Evolutionary conservation across 2,113 vertebrate species (phyloP), one percentile per base, ranked within the genome.

Genomic region (Alligator mississippiensis): DNA sequence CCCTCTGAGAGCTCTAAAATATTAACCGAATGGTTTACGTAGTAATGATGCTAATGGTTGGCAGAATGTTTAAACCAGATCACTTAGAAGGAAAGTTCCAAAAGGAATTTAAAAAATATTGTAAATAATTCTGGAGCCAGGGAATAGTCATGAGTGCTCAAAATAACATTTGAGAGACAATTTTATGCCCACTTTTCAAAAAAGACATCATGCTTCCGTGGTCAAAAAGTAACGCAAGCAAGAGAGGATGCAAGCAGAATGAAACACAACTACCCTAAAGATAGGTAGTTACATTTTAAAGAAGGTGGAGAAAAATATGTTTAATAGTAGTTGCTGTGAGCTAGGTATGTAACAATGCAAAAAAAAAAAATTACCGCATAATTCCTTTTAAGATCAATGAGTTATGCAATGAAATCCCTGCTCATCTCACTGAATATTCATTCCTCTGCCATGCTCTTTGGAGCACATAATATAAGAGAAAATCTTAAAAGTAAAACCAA

Each of bases 161-260:
- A 0, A 14, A 1, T 30, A 61, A 38, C 34, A 77, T 3, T 0
- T 47, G 38, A 60, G 18, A 57, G n/a, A 47, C 3, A 1, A 15
- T 38, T 90, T 79, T 12, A 10, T 60, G 72, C 66, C 19, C 25
- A 55, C 34, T 38, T 75, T 9, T 34, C 61, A n/a, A 74, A 83
- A 9, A 64, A 5, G 3, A 38, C 34, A 72, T 14, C 72, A 2
- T 70, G 60, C 63, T 57, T 27, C 54, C 24, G 30, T 68, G 54
- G 22, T 4, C 22, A 3, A 38, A 21, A 38, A 72, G 5, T 13
- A 47, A 38, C 81, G 74, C 22, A 74, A 88, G 30, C 9, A 81
- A 34, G 25, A 77, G 60, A 9, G 17, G 64, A 27, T 58, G 17
- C 30, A 82, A 88, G 38, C 21, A 70, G 83, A 89, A 85, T 78